Evolutionary conservation across 2,113 vertebrate genomes (phyloP), one percentile per base, ranked within the genome.

Genomic region (Clarias magur): DNA sequence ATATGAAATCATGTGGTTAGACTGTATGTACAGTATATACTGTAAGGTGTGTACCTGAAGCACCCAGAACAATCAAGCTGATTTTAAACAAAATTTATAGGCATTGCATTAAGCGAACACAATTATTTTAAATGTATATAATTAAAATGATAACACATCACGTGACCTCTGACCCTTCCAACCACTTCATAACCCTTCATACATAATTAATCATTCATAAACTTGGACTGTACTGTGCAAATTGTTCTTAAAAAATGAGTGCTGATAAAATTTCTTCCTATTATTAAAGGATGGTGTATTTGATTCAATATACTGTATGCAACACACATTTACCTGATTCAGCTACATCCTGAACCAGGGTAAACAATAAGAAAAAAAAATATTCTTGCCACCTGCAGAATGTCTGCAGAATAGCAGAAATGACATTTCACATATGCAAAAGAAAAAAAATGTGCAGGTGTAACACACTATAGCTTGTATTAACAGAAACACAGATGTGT

Each of bases 291-390:
- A 59, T 42, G 12, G 12, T 59, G 13, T 65, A 13, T 48, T 15
- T 16, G 15, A 63, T 65, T 65, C 16, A n/a, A 30, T 65, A 53
- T 53, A 67, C 48, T 48, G 48, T 48, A 94, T 94, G 93, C 94
- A 94, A 95, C 95, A 94, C 95, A 95, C 93, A 96, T 95, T 96
- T 94, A 96, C 95, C 95, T 94, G 94, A 95, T 95, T 95, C 93
- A 96, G 93, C 93, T 95, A 95, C 94, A 96, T 93, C 94, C 94
- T 94, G 93, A 92, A 92, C 94, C 94, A 92, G 93, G 92, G 94
- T 92, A 92, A 80, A 84, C 93, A 93, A 93, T 92, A 93, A 93
- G 94, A 91, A 90, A 93, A 94, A 92, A 93, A 94, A 95, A 94
- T 30, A 59, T 59, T 62, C 93, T 95, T 94, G 16, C 13, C 76